Evolutionary conservation across 1,140 invertebrate genomes (phyloP).

Genomic region (Drosophila santomea): DNA sequence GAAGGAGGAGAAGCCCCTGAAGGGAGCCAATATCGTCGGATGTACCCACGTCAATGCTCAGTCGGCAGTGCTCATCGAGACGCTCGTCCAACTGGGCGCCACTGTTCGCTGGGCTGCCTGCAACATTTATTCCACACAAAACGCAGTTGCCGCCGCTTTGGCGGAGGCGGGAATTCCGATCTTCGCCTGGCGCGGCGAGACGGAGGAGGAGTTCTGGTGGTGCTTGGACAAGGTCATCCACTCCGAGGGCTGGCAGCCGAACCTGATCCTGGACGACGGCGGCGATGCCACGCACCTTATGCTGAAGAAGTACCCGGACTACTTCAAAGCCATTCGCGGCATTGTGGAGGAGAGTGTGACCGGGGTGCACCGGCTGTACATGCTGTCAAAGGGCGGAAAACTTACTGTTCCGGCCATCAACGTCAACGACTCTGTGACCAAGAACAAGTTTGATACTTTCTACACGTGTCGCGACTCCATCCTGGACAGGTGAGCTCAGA

Average conservation of each 20-base stretch:
- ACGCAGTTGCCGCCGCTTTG: conserved; percentile 97
- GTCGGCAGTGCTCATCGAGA: conserved; percentile 98
- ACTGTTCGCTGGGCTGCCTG: conserved; percentile 97
- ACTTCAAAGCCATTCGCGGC: conserved; percentile 97
- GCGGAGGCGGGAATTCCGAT: conserved; percentile 95
- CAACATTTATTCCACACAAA: conserved; percentile 98
- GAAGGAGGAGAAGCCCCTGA: conserved; percentile 95
- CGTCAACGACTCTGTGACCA: conserved; percentile 99
- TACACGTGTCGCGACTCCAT: conserved; percentile 78
- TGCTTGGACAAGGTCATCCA: conserved; percentile 97
- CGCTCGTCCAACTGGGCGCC: conserved; percentile 94
- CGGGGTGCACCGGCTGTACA: conserved; percentile 98
- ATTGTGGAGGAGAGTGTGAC: conserved; percentile 99
- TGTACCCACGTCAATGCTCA: conserved; percentile 99
- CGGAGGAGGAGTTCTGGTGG: conserved; percentile 99
- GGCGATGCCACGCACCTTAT: conserved; percentile 98
- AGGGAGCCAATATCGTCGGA: conserved; percentile 97
- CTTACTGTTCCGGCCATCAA: conserved; percentile 98
- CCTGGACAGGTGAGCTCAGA: conserved; percentile 42
- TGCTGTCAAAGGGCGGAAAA: conserved; percentile 97
- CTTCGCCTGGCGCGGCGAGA: conserved; percentile 98
- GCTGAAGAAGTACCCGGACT: conserved; percentile 97
- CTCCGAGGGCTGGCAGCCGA: conserved; percentile 93
- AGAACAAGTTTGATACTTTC: conserved; percentile 97
- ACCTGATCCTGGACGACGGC: conserved; percentile 99